Conservation (phyloP, 2,888 invertebrate species). For the Lottia scabra region DNA sequence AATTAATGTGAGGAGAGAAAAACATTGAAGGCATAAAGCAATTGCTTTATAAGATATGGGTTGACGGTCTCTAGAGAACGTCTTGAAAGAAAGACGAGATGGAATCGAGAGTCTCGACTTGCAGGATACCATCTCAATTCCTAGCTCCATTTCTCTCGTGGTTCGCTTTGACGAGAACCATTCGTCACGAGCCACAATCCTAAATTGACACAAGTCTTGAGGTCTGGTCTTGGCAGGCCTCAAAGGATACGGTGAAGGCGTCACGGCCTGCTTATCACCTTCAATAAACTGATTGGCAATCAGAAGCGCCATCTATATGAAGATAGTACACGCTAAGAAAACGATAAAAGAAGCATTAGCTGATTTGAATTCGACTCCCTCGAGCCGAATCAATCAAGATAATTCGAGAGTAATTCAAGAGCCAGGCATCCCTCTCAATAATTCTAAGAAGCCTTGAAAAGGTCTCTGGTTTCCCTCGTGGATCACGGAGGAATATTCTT, state of each 20-base stretch:
- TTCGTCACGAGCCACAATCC: constrained; percentile 16
- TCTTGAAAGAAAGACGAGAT: constrained; percentile 15
- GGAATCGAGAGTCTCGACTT: constrained; percentile 11
- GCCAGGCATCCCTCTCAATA: neutral
- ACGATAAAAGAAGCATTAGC: constrained; percentile 3
- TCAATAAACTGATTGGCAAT: constrained; percentile 5
- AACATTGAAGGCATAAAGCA: constrained; percentile 23
- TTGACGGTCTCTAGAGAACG: constrained; percentile 4
- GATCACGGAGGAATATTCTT: neutral
- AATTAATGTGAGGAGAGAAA: constrained; percentile 24
- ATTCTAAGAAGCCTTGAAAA: neutral
- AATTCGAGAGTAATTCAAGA: constrained; percentile 5
- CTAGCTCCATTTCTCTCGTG: constrained; percentile 14
- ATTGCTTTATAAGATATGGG: constrained; percentile 23
- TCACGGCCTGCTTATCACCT: constrained; percentile 5
- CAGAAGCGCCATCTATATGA: neutral
- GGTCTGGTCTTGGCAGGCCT: constrained; percentile 6
- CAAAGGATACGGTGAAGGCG: neutral
- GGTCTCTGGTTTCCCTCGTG: neutral
- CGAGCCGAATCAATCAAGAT: neutral
- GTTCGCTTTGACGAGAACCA: constrained; percentile 21
- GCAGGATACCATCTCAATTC: constrained; percentile 16
- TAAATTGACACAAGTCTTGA: constrained; percentile 19
- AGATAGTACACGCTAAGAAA: constrained; percentile 4
- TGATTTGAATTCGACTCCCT: constrained; percentile 3